These are phyloP conservation scores for Cariama cristata DNA, from an alignment of 2,113 vertebrate genomes.

Conservation along the genomic window DNA sequence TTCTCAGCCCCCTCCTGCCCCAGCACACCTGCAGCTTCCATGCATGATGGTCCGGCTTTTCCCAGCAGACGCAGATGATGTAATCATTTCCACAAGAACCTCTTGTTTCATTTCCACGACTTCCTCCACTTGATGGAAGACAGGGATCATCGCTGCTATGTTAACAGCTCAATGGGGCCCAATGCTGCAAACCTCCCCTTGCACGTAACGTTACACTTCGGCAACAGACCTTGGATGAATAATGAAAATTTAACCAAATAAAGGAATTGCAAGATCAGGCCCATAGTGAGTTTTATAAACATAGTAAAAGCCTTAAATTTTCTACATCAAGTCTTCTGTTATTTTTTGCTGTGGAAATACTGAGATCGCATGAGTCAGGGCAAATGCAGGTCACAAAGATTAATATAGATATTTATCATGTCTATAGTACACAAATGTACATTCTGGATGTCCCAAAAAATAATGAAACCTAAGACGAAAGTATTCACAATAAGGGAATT, in stretches of 20 bases:
- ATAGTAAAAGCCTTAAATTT: slow-evolving; percentile 29
- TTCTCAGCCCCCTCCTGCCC: not conserved
- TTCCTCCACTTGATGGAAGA: not conserved
- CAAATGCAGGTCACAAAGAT: slow-evolving; percentile 8
- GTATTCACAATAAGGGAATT: slow-evolving; percentile 13
- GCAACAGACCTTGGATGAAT: not conserved
- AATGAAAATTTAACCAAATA: slow-evolving; percentile 37
- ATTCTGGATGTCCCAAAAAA: not conserved
- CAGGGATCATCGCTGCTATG: not conserved
- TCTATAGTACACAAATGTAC: slow-evolving; percentile 3
- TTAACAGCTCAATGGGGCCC: not conserved
- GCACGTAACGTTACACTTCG: not conserved
- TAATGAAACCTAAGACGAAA: not conserved
- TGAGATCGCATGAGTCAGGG: not conserved
- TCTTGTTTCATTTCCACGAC: not conserved
- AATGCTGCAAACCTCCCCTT: not conserved
- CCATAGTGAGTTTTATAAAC: slow-evolving; percentile 17
- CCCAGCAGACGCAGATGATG: rapidly evolving
- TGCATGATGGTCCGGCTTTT: rapidly evolving
- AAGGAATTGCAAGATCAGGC: slow-evolving; percentile 1
- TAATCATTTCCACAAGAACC: not conserved
- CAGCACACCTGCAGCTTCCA: not conserved
- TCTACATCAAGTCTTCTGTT: not conserved
- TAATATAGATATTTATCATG: slow-evolving; percentile 44
- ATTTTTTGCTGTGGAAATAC: slow-evolving; percentile 6